Evolutionary conservation across 2,888 invertebrate genomes (phyloP).

Genomic region (Plebejus argus): DNA sequence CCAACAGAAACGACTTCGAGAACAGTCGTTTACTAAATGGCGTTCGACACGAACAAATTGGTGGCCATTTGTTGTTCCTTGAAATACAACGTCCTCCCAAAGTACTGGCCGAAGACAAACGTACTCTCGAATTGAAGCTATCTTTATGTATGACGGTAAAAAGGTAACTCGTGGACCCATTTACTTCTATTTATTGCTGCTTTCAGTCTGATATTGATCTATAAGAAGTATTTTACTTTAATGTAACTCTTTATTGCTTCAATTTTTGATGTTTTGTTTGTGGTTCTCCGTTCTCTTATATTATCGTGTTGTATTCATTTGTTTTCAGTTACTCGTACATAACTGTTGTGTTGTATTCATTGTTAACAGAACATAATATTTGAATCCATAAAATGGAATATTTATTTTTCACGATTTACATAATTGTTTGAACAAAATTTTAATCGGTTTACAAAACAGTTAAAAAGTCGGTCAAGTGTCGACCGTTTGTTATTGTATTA

Average conservation of each 20-base stretch:
- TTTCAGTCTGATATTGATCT: neutral
- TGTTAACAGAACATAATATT: neutral
- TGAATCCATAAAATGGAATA: neutral
- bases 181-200: constrained; percentile 12
- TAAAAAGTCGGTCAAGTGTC: constrained; percentile 11
- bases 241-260: constrained; percentile 1
- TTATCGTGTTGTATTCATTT: neutral
- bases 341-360: neutral
- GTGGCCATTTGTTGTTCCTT: constrained; percentile 45
- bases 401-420: neutral
- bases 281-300: neutral
- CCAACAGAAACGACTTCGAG: constrained; percentile 48
- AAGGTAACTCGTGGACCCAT: neutral
- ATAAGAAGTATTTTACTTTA: neutral
- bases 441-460: neutral
- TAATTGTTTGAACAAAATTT: neutral
- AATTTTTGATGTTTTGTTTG: neutral
- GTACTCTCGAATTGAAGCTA: neutral
- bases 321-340: neutral
- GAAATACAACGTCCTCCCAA: constrained; percentile 35
- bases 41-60: constrained; percentile 59
- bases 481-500: neutral
- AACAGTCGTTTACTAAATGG: constrained; percentile 48
- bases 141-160: constrained; percentile 27
- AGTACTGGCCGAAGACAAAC: constrained; percentile 31